These are phyloP conservation scores for Leptonema lineaticorne DNA, from an alignment of 1,140 invertebrate species.

Conservation along the genomic window DNA sequence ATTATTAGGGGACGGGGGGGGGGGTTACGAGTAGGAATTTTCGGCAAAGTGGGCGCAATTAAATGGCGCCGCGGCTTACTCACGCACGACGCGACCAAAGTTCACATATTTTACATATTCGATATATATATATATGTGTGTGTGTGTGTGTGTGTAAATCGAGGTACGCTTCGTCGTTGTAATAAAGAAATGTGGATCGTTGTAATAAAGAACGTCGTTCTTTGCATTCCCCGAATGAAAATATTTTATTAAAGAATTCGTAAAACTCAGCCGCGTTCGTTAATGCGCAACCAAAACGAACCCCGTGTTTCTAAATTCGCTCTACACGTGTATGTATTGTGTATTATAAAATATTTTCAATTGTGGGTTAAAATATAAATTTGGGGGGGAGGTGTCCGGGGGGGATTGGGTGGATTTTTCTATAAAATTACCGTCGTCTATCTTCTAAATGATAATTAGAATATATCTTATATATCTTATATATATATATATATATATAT, in stretches of 20 bases:
- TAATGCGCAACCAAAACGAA: constrained; percentile 5
- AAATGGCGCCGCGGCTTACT: neutral
- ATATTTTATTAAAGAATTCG: constrained; percentile 13
- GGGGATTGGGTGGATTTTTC: too few relatives aligned
- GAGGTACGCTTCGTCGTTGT: constrained; percentile 4
- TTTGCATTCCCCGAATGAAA: neutral
- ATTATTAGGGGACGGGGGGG: too few relatives aligned
- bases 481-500: too few relatives aligned
- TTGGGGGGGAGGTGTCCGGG: too few relatives aligned
- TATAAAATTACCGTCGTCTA: too few relatives aligned
- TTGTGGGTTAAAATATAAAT: too few relatives aligned
- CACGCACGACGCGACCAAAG: neutral
- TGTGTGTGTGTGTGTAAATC: too few relatives aligned
- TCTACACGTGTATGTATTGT: too few relatives aligned
- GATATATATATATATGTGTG: too few relatives aligned
- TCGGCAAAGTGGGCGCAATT: neutral
- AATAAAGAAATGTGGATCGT: neutral
- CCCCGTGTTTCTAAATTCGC: neutral
- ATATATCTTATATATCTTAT: too few relatives aligned
- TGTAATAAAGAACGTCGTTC: constrained; percentile 16
- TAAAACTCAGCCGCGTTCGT: neutral
- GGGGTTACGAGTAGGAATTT: neutral
- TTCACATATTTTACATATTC: constrained; percentile 12
- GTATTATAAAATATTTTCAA: too few relatives aligned
- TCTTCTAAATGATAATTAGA: too few relatives aligned